Conservation (phyloP, 2,797 vertebrate genomes). For the Tenualosa thibaudeaui region DNA sequence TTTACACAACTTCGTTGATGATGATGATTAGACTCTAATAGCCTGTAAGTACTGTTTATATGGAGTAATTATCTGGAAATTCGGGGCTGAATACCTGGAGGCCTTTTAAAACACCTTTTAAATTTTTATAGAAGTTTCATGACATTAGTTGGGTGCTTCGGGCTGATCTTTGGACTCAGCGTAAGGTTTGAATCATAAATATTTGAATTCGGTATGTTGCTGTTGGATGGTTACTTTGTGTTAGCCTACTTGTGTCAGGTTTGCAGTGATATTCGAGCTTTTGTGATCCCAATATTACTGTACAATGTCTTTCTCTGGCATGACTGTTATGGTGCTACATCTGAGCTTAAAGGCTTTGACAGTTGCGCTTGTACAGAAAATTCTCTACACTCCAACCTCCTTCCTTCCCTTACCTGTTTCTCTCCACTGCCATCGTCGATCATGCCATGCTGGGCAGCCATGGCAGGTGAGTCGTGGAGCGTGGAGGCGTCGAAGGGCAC, state of each 20-base stretch:
- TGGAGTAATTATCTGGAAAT: constrained; percentile 1
- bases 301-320: too few relatives aligned
- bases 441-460: constrained; percentile 98
- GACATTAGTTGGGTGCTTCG: background rate
- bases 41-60: background rate
- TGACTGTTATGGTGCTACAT: too few relatives aligned
- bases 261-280: too few relatives aligned
- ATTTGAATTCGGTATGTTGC: too few relatives aligned
- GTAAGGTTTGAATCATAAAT: too few relatives aligned
- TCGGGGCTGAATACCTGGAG: background rate
- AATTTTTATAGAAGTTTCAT: background rate
- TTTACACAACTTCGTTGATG: too few relatives aligned
- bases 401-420: constrained; percentile 79
- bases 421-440: constrained; percentile 88
- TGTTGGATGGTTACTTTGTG: too few relatives aligned
- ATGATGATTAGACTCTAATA: background rate
- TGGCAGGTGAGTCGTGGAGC: constrained; percentile 86
- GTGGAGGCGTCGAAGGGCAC: constrained; percentile 87
- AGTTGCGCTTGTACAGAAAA: too few relatives aligned
- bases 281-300: too few relatives aligned
- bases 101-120: background rate
- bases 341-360: too few relatives aligned
- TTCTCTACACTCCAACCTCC: background rate
- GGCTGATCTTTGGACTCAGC: background rate
- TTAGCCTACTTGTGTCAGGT: too few relatives aligned